Percentiles rank a stretch among this genome's conserved stretches.
Conservation (phyloP, 2,888 invertebrate species). For the Oscheius sp. region DNA sequence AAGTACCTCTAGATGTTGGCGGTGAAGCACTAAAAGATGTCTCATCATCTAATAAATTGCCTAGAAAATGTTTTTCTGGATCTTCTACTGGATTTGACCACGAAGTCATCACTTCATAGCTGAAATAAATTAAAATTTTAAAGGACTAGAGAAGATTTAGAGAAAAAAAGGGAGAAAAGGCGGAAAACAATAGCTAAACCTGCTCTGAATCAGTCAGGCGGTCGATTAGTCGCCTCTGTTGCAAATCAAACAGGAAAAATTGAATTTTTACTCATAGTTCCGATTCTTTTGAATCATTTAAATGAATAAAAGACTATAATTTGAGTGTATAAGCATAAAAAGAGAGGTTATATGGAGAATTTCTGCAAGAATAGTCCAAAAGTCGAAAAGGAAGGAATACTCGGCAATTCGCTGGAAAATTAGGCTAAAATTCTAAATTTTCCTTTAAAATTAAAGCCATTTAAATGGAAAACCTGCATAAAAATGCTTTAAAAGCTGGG, state of each 20-base stretch:
- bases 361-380: background rate
- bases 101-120: conserved; percentile 36
- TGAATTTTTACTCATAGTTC: background rate
- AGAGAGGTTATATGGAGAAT: no score
- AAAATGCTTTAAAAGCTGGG: no score
- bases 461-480: no score
- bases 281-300: background rate
- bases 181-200: background rate
- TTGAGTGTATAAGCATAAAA: no score
- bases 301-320: background rate
- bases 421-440: no score
- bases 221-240: background rate
- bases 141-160: background rate
- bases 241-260: background rate
- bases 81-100: conserved; percentile 49
- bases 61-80: conserved; percentile 61
- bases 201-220: no score
- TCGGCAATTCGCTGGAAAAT: no score
- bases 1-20: conserved; percentile 6
- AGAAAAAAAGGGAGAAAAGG: conserved; percentile 5
- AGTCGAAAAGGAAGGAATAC: background rate
- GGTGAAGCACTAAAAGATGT: conserved; percentile 27
- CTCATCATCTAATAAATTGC: conserved; percentile 61
- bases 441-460: no score
- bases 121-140: conserved; percentile 1